Evolutionary conservation across 2,888 invertebrate species (phyloP).

Genomic region (Brenthis hecate): DNA sequence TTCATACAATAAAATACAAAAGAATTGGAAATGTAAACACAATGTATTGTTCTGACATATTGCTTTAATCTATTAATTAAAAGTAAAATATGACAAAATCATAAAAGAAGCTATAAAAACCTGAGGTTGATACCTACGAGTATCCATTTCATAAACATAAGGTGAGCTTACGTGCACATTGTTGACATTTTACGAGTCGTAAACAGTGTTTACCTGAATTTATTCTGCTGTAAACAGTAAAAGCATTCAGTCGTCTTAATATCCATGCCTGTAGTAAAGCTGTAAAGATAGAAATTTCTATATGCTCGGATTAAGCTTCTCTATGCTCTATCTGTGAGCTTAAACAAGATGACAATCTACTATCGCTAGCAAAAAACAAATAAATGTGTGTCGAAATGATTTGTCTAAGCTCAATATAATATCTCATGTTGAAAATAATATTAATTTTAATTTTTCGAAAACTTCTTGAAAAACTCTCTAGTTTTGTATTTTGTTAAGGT

Average conservation of each 20-base stretch:
- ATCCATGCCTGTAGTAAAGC: neutral
- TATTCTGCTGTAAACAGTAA: neutral
- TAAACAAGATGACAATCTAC: too few species aligned
- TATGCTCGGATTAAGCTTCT: too few species aligned
- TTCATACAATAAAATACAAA: neutral
- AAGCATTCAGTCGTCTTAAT: neutral
- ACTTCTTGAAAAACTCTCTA: too few species aligned
- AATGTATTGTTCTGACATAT: neutral
- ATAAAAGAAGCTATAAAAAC: conserved; percentile 15
- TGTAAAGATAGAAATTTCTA: too few species aligned
- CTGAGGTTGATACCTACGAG: conserved; percentile 52
- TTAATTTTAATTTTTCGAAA: too few species aligned
- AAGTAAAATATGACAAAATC: conserved; percentile 16
- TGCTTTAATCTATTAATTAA: conserved; percentile 8
- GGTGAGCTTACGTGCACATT: conserved; percentile 48
- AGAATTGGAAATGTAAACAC: neutral
- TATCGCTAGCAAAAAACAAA: too few species aligned
- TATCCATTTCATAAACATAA: conserved; percentile 48
- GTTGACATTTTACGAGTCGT: conserved; percentile 66
- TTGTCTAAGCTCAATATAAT: too few species aligned
- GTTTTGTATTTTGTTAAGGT: too few species aligned
- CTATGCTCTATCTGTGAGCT: too few species aligned
- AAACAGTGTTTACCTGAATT: conserved; percentile 44
- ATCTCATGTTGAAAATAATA: too few species aligned
- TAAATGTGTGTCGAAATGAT: too few species aligned